Conservation (phyloP, 2,888 invertebrate species). For the Lumbricus terrestris region DNA sequence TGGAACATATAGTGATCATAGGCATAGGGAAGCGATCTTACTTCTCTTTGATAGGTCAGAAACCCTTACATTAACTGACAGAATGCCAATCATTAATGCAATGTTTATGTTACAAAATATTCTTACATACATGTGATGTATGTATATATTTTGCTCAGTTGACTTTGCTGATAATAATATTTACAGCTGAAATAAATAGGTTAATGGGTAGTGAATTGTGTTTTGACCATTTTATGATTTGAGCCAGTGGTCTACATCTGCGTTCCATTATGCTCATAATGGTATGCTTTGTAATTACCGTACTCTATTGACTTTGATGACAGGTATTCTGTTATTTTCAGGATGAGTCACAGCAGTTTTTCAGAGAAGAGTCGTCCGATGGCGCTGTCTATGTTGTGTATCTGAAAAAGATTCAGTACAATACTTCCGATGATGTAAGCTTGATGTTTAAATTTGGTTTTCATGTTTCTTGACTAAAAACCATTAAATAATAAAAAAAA, state of each 20-base stretch:
- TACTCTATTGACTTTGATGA: not conserved
- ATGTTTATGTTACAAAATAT: not conserved
- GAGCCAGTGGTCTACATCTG: not conserved
- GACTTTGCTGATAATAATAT: not conserved
- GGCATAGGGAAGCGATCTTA: not conserved
- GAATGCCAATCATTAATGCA: not conserved
- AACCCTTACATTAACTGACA: not conserved
- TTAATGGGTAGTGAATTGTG: not conserved
- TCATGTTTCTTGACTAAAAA: too few species aligned
- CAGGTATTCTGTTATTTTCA: not conserved
- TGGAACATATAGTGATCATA: not conserved
- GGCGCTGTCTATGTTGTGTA: slow-evolving; percentile 96
- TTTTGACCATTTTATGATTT: not conserved
- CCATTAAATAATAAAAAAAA: not conserved
- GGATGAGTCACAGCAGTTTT: slow-evolving; percentile 72
- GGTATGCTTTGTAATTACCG: not conserved
- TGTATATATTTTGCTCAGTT: not conserved
- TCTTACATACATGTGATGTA: not conserved
- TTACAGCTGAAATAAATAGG: not conserved
- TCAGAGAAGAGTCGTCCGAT: slow-evolving; percentile 96
- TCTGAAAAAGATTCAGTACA: slow-evolving; percentile 95
- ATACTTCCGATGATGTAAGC: slow-evolving; percentile 41
- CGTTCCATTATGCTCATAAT: not conserved
- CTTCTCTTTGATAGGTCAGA: not conserved
- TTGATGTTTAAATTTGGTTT: not conserved